Conservation (phyloP, 2,888 invertebrate genomes). For the Agapostemon virescens region DNA sequence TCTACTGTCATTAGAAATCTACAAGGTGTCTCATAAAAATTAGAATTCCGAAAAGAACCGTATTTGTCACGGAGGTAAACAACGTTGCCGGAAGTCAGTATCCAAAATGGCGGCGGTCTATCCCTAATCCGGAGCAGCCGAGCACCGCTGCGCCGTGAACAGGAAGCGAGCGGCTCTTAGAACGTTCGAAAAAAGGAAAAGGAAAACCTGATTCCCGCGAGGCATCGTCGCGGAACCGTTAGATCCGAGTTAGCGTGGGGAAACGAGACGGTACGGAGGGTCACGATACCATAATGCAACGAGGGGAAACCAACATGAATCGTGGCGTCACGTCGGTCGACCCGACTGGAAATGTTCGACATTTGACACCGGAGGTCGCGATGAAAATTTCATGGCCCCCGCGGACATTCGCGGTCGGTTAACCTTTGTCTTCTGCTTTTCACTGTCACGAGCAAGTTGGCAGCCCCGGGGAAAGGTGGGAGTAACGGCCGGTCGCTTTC, state of each 20-base stretch:
- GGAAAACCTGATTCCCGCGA: neutral
- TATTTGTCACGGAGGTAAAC: neutral
- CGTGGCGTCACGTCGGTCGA: neutral
- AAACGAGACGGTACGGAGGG: neutral
- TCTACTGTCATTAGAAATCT: no score
- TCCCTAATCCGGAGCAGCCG: neutral
- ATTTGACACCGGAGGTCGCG: neutral
- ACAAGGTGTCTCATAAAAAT: no score
- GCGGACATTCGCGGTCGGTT: neutral
- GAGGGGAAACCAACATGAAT: no score
- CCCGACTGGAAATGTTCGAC: neutral
- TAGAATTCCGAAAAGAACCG: neutral
- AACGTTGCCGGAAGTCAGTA: neutral
- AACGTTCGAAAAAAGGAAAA: neutral
- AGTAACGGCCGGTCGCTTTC: slow-evolving; percentile 33
- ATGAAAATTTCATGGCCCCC: slow-evolving; percentile 18
- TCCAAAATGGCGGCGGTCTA: neutral
- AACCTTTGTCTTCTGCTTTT: slow-evolving; percentile 10
- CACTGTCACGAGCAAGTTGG: slow-evolving; percentile 10
- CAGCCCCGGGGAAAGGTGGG: slow-evolving; percentile 29
- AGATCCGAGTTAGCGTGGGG: neutral
- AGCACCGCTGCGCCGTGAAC: neutral
- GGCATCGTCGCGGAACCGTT: slow-evolving; percentile 8
- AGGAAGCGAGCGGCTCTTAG: neutral
- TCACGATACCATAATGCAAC: neutral